A percentile compares a stretch with the other conserved stretches of the same genome.
These are phyloP conservation scores for Gymnocheta viridis DNA, from an alignment of 2,888 invertebrate genomes.

Conservation along the genomic window DNA sequence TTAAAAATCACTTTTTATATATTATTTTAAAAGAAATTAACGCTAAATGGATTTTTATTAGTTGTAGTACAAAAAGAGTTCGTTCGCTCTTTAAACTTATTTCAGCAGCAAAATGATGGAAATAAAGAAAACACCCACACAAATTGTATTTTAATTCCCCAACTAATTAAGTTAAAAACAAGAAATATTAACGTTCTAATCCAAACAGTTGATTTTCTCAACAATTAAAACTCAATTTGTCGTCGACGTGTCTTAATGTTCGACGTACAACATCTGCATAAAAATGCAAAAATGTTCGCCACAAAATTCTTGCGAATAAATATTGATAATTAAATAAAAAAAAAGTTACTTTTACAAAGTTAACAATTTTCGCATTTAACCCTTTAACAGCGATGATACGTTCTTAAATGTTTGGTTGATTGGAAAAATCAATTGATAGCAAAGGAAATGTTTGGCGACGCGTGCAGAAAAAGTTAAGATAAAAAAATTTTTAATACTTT, in stretches of 20 bases:
- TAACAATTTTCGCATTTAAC: slow-evolving; percentile 23
- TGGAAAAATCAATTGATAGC: no score
- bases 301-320: slow-evolving; percentile 47
- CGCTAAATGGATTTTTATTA: neutral
- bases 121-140: neutral
- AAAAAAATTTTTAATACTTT: no score
- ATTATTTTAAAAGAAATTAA: no score
- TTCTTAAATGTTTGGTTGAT: neutral
- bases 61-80: neutral
- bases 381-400: neutral
- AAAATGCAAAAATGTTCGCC: slow-evolving; percentile 31
- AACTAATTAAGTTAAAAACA: neutral
- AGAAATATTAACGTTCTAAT: slow-evolving; percentile 30
- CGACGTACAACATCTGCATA: slow-evolving; percentile 25
- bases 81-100: neutral
- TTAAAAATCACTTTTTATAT: no score
- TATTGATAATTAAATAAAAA: slow-evolving; percentile 18
- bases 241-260: neutral
- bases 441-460: no score
- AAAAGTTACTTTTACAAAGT: slow-evolving; percentile 7
- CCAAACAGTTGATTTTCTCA: slow-evolving; percentile 76
- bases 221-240: slow-evolving; percentile 80
- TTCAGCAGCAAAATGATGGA: neutral
- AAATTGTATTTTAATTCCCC: slow-evolving; percentile 2
- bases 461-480: no score